Evolutionary conservation across 2,113 vertebrate genomes (phyloP).

Genomic region (Herpetotheres cachinnans): DNA sequence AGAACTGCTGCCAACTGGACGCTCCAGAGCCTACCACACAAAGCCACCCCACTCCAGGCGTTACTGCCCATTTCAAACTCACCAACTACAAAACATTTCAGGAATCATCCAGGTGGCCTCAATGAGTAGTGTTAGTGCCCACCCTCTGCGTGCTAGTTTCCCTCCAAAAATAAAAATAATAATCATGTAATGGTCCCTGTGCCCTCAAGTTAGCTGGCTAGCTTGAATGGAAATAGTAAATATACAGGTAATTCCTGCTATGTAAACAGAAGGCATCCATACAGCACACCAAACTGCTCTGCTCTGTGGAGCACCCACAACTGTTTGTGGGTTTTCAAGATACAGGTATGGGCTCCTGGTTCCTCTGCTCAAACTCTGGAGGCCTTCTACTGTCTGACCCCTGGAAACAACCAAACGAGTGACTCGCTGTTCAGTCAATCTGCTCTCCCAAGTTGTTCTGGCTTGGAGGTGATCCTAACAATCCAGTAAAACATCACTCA

Average conservation of each 20-base stretch:
- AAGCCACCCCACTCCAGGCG: background rate
- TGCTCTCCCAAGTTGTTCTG: background rate
- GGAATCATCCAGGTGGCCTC: background rate
- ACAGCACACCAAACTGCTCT: accelerated
- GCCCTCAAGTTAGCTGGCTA: background rate
- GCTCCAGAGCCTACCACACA: background rate
- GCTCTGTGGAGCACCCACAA: background rate
- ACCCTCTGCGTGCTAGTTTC: background rate
- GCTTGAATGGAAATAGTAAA: background rate
- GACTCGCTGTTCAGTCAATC: background rate
- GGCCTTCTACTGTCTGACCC: background rate
- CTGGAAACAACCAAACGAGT: accelerated
- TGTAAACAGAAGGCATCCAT: background rate
- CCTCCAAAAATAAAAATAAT: background rate
- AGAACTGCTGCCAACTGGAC: background rate
- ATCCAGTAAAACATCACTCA: background rate
- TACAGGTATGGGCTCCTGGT: background rate
- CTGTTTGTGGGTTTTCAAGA: background rate
- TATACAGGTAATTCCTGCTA: background rate
- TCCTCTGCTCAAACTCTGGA: background rate
- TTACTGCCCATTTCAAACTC: accelerated
- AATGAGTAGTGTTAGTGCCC: background rate
- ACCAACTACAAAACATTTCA: background rate
- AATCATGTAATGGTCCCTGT: accelerated
- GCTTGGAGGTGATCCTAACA: background rate